phyloP scores from a whole-genome alignment of 2,888 invertebrate genomes.

The Notodonta dromedarius region DNA sequence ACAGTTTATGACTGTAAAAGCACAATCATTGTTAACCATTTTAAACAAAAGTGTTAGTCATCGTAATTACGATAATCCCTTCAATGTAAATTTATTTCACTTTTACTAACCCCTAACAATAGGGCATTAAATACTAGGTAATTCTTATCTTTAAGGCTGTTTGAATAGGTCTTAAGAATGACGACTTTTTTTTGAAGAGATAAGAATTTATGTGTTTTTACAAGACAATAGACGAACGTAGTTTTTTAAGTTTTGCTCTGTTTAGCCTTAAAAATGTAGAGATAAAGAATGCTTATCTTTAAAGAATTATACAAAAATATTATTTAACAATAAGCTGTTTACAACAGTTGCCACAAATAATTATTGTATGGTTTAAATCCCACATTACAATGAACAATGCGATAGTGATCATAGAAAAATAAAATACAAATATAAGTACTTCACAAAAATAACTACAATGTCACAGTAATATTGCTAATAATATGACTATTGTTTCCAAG shows the following conservation, averaged over 20 bases:
- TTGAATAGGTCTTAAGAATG: constrained; percentile 6
- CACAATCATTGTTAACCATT: constrained; percentile 60
- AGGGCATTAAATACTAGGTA: constrained; percentile 20
- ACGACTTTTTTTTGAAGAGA: constrained; percentile 2
- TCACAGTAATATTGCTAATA: too few species aligned
- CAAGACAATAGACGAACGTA: not conserved
- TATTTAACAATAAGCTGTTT: too few species aligned
- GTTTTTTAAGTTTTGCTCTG: not conserved
- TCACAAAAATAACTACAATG: too few species aligned
- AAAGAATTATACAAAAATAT: too few species aligned
- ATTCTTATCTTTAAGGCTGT: constrained; percentile 19
- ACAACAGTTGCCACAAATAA: too few species aligned
- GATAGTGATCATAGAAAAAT: too few species aligned
- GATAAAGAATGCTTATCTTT: too few species aligned
- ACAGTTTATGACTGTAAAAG: constrained; percentile 49
- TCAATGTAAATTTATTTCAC: constrained; percentile 20
- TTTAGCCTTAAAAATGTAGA: not conserved
- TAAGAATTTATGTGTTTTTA: not conserved
- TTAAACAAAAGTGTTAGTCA: constrained; percentile 53
- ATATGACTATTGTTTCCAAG: too few species aligned
- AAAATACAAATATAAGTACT: too few species aligned
- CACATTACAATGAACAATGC: too few species aligned
- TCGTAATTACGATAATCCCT: constrained; percentile 56
- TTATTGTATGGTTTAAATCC: too few species aligned
- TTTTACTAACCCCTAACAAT: constrained; percentile 35